A percentile compares a stretch with the other conserved stretches of the same genome.
Evolutionary conservation across 2,888 invertebrate species (phyloP).

Genomic region (Lasioglossum pauxillum): DNA sequence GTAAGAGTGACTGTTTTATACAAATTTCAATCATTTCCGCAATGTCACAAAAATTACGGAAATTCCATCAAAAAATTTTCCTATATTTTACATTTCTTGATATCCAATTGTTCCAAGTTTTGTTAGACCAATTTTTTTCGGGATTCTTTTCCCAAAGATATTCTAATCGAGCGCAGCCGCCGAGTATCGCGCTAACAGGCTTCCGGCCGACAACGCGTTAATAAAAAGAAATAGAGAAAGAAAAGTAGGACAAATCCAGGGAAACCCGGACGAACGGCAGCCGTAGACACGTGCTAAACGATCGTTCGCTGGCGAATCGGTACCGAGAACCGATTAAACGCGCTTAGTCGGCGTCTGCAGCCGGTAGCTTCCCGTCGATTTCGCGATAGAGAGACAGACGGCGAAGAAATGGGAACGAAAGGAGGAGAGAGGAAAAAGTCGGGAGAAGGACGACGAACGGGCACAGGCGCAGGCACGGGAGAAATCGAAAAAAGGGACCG

Average conservation of each 20-base stretch:
- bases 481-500: constrained; percentile 15
- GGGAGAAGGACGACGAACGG: background rate
- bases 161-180: background rate
- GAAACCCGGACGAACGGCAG: constrained; percentile 1
- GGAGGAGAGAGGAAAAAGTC: background rate
- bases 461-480: background rate
- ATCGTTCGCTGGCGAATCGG: constrained; percentile 17
- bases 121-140: no score
- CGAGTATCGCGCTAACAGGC: background rate
- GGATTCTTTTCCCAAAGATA: background rate
- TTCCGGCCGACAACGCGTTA: background rate
- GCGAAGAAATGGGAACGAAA: background rate
- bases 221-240: background rate
- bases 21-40: background rate
- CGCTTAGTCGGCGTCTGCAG: constrained; percentile 28
- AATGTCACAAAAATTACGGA: background rate
- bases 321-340: constrained; percentile 35
- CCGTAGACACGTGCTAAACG: constrained; percentile 48
- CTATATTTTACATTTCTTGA: background rate
- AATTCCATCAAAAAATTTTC: background rate
- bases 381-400: background rate
- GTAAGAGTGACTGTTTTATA: background rate
- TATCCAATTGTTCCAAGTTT: background rate
- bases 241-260: constrained; percentile 3
- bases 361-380: background rate